Percentiles rank a stretch among this genome's conserved stretches.
phyloP scores from a whole-genome alignment of 2,113 vertebrate species.

The Peucedramus taeniatus region DNA sequence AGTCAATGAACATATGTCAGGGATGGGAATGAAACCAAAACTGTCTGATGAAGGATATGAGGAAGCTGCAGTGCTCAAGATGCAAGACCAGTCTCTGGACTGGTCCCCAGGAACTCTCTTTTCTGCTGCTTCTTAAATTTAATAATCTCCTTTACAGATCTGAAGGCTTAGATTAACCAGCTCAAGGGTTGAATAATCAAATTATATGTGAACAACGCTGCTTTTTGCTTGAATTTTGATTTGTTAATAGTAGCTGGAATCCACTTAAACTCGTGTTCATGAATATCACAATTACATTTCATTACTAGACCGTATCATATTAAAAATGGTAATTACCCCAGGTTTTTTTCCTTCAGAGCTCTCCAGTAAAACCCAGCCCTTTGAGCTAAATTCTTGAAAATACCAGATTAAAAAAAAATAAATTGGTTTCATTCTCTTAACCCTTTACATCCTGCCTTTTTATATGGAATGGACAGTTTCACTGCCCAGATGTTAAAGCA shows the following conservation, averaged over 20 bases:
- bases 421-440: not conserved
- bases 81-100: not conserved
- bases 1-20: slow-evolving; percentile 25
- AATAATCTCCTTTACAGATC: not conserved
- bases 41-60: not conserved
- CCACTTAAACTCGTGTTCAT: not conserved
- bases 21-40: slow-evolving; percentile 17
- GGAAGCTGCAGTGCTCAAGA: not conserved
- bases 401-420: not conserved
- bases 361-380: not conserved
- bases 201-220: not conserved
- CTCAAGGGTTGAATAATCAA: not conserved
- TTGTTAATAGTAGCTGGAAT: not conserved
- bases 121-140: not conserved
- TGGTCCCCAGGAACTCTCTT: not conserved
- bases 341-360: not conserved
- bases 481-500: slow-evolving; percentile 9
- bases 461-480: not conserved
- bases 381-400: not conserved
- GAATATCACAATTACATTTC: not conserved
- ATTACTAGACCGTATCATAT: not conserved
- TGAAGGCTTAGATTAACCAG: not conserved
- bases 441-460: not conserved
- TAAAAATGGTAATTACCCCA: not conserved
- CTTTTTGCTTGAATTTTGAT: not conserved